phyloP scores from a whole-genome alignment of 1,140 invertebrate genomes.

The Bradysia coprophila region DNA sequence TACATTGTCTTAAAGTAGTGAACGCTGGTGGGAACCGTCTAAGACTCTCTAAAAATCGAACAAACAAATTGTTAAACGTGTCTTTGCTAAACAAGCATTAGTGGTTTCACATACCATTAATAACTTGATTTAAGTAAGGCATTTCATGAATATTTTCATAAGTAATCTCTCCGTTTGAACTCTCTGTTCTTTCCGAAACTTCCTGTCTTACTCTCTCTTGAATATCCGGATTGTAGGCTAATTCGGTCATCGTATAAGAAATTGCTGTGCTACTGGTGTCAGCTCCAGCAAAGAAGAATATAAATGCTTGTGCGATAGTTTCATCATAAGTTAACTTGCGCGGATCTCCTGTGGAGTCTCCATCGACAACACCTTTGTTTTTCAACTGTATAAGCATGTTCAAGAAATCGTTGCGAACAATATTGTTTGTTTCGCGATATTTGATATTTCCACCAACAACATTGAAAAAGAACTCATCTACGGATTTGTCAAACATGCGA shows the following conservation, averaged over 20 bases:
- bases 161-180: slow-evolving; percentile 27
- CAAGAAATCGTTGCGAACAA: slow-evolving; percentile 26
- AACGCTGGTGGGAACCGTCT: slow-evolving; percentile 23
- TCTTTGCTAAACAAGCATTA: background rate
- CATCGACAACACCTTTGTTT: slow-evolving; percentile 16
- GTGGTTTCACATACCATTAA: slow-evolving; percentile 19
- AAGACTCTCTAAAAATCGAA: slow-evolving; percentile 22
- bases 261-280: slow-evolving; percentile 32
- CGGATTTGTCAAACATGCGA: background rate
- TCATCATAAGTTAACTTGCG: slow-evolving; percentile 11
- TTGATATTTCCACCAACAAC: slow-evolving; percentile 30
- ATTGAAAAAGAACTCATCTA: slow-evolving; percentile 16
- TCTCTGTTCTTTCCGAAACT: slow-evolving; percentile 26
- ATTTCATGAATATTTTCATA: slow-evolving; percentile 37
- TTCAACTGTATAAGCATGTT: slow-evolving; percentile 26
- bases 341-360: no score
- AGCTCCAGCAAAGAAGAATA: slow-evolving; percentile 42
- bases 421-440: slow-evolving; percentile 22
- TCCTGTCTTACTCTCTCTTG: slow-evolving; percentile 37
- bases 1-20: slow-evolving; percentile 10
- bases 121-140: slow-evolving; percentile 31
- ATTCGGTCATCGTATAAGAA: slow-evolving; percentile 17
- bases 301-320: slow-evolving; percentile 31
- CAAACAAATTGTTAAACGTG: background rate
- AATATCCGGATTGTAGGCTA: slow-evolving; percentile 28